Conservation (phyloP, 2,113 vertebrate species). For the Esox niger region DNA sequence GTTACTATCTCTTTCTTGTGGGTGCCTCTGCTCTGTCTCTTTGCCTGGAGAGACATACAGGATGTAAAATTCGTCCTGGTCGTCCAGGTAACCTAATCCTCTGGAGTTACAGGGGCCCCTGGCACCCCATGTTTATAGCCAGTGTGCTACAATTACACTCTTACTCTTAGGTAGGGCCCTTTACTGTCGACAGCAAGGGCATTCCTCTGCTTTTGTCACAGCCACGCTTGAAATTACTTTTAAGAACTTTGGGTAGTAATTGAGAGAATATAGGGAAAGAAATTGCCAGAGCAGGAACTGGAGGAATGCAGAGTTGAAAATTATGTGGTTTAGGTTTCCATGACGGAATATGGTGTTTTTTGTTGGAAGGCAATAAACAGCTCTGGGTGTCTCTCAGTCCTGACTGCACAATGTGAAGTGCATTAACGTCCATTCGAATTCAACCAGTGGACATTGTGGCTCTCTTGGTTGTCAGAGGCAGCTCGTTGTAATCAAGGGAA, state of each 20-base stretch:
- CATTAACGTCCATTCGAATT: background rate
- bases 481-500: background rate
- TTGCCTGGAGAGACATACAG: slow-evolving; percentile 17
- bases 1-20: slow-evolving; percentile 36
- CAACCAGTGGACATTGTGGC: too few species aligned
- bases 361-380: slow-evolving; percentile 29
- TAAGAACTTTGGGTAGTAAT: slow-evolving; percentile 54
- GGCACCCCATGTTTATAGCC: slow-evolving; percentile 69
- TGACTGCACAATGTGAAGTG: slow-evolving; percentile 1
- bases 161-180: slow-evolving; percentile 61
- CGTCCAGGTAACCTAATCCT: slow-evolving; percentile 72
- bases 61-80: slow-evolving; percentile 65
- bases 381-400: slow-evolving; percentile 25
- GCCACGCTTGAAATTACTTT: slow-evolving; percentile 64
- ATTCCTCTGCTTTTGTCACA: slow-evolving; percentile 81
- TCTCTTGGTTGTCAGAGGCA: too few species aligned
- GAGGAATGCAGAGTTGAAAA: slow-evolving; percentile 45
- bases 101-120: slow-evolving; percentile 65
- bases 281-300: slow-evolving; percentile 45
- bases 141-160: slow-evolving; percentile 50
- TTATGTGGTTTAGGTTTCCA: slow-evolving; percentile 42
- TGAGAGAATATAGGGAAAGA: slow-evolving; percentile 17
- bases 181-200: slow-evolving; percentile 68
- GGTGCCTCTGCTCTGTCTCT: slow-evolving; percentile 25
- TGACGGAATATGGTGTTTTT: slow-evolving; percentile 33